A percentile compares a stretch with the other conserved stretches of the same genome.
Conservation (phyloP, 2,797 vertebrate species). For the Pipistrellus pipistrellus region DNA sequence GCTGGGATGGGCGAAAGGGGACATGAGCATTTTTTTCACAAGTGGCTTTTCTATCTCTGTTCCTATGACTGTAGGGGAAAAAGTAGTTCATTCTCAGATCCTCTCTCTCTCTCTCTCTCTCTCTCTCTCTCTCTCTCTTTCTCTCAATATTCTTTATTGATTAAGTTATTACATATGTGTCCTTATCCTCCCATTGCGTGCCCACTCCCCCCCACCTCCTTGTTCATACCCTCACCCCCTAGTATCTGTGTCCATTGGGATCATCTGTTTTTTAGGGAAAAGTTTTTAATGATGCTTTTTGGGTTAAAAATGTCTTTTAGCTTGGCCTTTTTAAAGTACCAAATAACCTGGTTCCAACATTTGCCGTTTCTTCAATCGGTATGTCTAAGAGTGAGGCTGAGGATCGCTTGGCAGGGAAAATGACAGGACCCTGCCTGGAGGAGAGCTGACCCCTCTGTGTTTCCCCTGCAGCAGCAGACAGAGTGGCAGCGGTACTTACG, state of each 20-base stretch:
- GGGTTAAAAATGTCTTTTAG: neutral
- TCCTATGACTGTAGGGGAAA: neutral
- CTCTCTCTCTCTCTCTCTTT: too few relatives aligned
- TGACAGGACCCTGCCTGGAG: neutral
- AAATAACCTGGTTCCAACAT: constrained; percentile 36
- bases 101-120: neutral
- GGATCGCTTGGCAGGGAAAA: neutral
- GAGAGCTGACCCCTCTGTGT: constrained; percentile 70
- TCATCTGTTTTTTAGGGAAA: constrained; percentile 53
- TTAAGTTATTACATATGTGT: too few relatives aligned
- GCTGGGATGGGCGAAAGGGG: neutral
- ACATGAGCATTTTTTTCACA: neutral
- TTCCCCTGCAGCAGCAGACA: constrained; percentile 94
- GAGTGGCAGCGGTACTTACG: constrained; percentile 99
- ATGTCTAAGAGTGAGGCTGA: neutral
- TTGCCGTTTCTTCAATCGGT: constrained; percentile 49
- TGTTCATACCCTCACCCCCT: neutral
- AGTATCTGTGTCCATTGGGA: neutral
- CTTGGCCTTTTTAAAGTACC: constrained; percentile 44
- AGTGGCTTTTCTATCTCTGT: neutral
- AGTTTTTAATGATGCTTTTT: constrained; percentile 46
- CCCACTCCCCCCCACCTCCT: too few relatives aligned
- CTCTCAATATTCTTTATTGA: neutral
- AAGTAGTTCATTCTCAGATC: constrained; percentile 48
- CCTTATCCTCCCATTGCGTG: too few relatives aligned